Evolutionary conservation across 2,888 invertebrate genomes (phyloP), one percentile per base, ranked within the genome.

Genomic region (Megamerina dolium): DNA sequence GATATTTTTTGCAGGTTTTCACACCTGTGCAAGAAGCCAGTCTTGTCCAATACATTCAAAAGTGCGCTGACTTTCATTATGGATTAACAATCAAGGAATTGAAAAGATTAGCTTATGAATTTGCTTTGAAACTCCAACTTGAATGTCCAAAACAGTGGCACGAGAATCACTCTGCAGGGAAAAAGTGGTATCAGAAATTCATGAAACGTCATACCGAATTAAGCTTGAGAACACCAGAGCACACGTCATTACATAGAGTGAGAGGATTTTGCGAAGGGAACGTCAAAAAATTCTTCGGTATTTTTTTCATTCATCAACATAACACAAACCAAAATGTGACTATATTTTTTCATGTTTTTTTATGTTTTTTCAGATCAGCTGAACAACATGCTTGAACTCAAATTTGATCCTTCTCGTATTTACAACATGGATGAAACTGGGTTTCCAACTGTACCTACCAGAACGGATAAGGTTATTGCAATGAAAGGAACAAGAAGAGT

Each of bases 171-270:
- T 23, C 8, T 12, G 40, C 42, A 9, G 33, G 33, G 2, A 34
- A 23, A 4, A 13, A 23, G 9, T 50, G 47, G 43, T 48, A 44
- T 19, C 42, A 45, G 29, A 20, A 17, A 3, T 50, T 50, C 29
- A 39, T 50, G 21, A 29, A 42, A 20, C 42, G 41, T 1, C 47
- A 50, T 36, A 21, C 30, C 4, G 12, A 39, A 21, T 19, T 48
- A 6, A 32, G 37, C 9, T 21, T 50, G 9, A 37, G 44, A 34
- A 38, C 43, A 27, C 38, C 47, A 16, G 45, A 49, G 29, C 40
- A 40, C 4, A 33, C 26, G 2, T 26, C 17, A 12, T 3, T 17
- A 9, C 21, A 77, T 44, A 42, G 52, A 6, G 48, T 40, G 5
- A 53, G 52, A 45, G 39, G 35, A 17, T 52, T 53, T 34, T 45